Evolutionary conservation across 2,888 invertebrate species (phyloP).

Genomic region (Seira ritae): DNA sequence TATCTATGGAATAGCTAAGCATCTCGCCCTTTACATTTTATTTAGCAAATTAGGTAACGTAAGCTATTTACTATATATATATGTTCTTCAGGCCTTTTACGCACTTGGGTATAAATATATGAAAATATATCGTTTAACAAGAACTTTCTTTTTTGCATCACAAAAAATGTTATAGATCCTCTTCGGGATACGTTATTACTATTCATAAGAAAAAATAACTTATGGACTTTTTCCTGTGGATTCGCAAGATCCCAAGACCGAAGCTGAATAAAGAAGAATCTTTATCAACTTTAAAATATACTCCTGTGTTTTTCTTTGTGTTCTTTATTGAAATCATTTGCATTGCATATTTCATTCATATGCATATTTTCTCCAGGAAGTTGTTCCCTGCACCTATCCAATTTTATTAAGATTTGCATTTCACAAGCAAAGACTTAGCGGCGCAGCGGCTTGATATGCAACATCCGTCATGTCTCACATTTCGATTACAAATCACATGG

Average conservation of each 20-base stretch:
- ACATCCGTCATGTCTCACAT: no score
- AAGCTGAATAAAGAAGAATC: conserved; percentile 51
- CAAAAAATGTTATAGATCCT: background rate
- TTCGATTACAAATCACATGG: conserved; percentile 6
- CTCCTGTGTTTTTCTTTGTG: background rate
- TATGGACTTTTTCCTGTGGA: conserved; percentile 38
- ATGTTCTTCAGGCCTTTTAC: background rate
- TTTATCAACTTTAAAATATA: conserved; percentile 18
- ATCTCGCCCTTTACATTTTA: no score
- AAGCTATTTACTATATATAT: no score
- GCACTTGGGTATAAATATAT: background rate
- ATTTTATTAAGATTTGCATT: background rate
- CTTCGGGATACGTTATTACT: background rate
- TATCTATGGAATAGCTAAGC: no score
- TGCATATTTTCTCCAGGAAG: background rate
- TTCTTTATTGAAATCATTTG: background rate
- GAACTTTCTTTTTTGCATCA: conserved; percentile 2
- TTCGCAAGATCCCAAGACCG: conserved; percentile 36
- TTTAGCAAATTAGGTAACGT: no score
- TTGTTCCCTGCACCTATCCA: background rate
- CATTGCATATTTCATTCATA: conserved; percentile 6
- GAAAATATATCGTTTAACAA: conserved; percentile 3
- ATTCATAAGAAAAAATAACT: conserved; percentile 1
- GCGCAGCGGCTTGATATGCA: background rate
- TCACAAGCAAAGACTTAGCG: background rate